Evolutionary conservation across 2,888 invertebrate genomes (phyloP), one percentile per base, ranked within the genome.

Genomic region (Apotomis turbidana): DNA sequence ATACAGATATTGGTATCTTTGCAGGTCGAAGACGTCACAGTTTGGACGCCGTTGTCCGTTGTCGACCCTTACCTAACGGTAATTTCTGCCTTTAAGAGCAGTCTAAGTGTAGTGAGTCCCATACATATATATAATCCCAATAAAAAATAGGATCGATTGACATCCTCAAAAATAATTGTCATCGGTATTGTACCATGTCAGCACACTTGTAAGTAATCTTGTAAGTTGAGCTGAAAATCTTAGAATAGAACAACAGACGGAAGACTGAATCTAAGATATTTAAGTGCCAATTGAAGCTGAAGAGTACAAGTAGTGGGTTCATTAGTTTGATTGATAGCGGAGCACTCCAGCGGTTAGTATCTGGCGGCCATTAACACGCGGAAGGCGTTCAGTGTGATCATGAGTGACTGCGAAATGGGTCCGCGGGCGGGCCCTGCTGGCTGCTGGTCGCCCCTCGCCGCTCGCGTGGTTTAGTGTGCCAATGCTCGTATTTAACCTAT

Each of bases 401-500:
- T 27, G 57, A 63, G 57, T 57, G 36, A 57, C 36, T 57, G 46
- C 49, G 49, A 67, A 57, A 51, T 59, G 58, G 13, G 58, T 67
- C 13, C 38, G 12, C n/a, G 38, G 12, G 58, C 36, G 49, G 57
- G 38, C 46, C 5, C 36, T n/a, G 38, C 58, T 36, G n/a, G 58
- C 57, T 62, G 57, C 57, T 62, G 61, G 61, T 38, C 57, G 44
- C 57, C 63, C 66, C 67, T 38, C 63, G 58, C 58, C 62, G 51
- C 55, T 71, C 15, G 44, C 27, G 46, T 66, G 46, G 58, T 69
- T 60, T 73, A 66, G 68, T 66, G 6, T 61, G 57, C 51, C 61
- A 69, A 73, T 73, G 52, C 63, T 68, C 44, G 68, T 60, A 71
- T 73, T 74, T 76, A 75, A 70, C 63, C 49, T 66, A 59, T 64